Base-by-base conservation (phyloP, 2,797 vertebrate species). In the Mycteria americana region DNA sequence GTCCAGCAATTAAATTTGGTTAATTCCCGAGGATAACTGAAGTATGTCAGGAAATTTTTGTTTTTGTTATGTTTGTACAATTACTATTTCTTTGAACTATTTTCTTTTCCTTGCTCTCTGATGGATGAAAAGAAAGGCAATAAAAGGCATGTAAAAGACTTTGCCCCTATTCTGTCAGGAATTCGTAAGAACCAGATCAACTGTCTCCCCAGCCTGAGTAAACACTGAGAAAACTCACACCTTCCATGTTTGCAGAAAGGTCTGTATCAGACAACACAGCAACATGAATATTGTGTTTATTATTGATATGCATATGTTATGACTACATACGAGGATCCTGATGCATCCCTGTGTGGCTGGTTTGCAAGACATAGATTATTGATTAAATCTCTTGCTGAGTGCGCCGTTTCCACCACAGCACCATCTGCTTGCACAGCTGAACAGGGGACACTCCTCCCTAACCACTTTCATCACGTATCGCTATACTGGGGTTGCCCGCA, bases 251-350 rank as follows among this genome's bases (percentile, higher is more conserved):
- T 41, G 45, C 60, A 65, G 53, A 70, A 30, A 74, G 51, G 13
- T 46, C 67, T 39, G 19, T 19, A 51, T 31, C 41, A 63, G 64
- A 77, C 60, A 70, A 22, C 64, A n/a, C 10, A 48, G 50, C 19
- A 54, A 75, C 12, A 11, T 0, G 4, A 60, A 45, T 35, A 28
- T 3, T 6, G 12, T 8, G 18, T 8, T 51, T 63, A 9, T 13
- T 39, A 56, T 0, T 23, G 43, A 76, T 14, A 28, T 0, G 7
- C 4, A 1, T 37, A 43, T 45, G 69, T 46, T 51, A 27, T 0
- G 0, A 46, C 51, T 57, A 39, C 13, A 4, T 30, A 41, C 5
- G 27, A 70, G n/a, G 69, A 54, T 15, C 15, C 11, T 14, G 43
- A 8, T 43, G 45, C 41, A 60, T 27, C 41, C 53, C 41, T 21